phyloP scores from a whole-genome alignment of 2,888 invertebrate species.

The Pollenia angustigena region DNA sequence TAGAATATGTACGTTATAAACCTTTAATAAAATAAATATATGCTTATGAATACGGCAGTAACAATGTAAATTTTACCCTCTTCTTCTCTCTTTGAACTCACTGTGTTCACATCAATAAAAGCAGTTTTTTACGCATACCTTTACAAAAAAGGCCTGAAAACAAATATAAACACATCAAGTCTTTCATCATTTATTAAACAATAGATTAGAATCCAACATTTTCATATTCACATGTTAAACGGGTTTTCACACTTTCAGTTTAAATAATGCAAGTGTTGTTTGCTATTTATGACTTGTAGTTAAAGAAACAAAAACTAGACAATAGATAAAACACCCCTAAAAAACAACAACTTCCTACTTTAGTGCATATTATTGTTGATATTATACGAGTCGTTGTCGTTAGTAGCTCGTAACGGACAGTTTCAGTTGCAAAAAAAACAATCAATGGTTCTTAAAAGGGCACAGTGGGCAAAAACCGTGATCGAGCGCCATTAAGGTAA shows the following conservation, averaged over 20 bases:
- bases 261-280: slow-evolving; percentile 68
- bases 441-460: slow-evolving; percentile 33
- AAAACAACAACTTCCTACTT: slow-evolving; percentile 28
- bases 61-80: too few relatives aligned
- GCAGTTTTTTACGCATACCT: slow-evolving; percentile 40
- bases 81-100: not conserved
- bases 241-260: slow-evolving; percentile 67
- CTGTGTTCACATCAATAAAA: not conserved
- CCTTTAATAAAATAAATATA: too few relatives aligned
- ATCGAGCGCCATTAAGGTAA: not conserved
- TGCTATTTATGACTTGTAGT: slow-evolving; percentile 66
- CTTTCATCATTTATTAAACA: slow-evolving; percentile 66
- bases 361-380: not conserved
- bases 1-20: not conserved
- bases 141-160: not conserved
- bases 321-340: slow-evolving; percentile 41
- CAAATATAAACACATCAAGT: slow-evolving; percentile 52
- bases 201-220: slow-evolving; percentile 48
- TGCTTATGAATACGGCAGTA: too few relatives aligned
- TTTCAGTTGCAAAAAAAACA: slow-evolving; percentile 51
- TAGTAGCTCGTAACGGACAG: slow-evolving; percentile 28
- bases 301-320: slow-evolving; percentile 1
- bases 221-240: slow-evolving; percentile 30
- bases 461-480: not conserved
- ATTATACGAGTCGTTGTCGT: slow-evolving; percentile 8